These are phyloP conservation scores for Pholis gunnellus DNA, from an alignment of 2,113 vertebrate genomes.

Conservation along the genomic window DNA sequence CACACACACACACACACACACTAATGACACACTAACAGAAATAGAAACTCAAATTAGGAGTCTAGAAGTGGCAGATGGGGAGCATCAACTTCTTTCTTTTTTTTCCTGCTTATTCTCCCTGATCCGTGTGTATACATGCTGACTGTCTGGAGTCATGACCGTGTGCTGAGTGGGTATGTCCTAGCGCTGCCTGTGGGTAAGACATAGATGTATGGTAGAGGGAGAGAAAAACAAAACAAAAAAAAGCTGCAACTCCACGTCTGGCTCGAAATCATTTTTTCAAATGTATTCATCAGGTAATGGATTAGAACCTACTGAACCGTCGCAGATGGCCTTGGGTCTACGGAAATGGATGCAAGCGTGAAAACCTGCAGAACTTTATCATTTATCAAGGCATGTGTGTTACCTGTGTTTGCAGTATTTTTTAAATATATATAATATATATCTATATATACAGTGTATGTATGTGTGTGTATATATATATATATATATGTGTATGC, in stretches of 20 bases:
- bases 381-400: slow-evolving; percentile 46
- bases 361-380: slow-evolving; percentile 50
- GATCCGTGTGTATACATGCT: neutral
- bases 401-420: neutral
- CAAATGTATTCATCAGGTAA: slow-evolving; percentile 75
- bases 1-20: slow-evolving; percentile 41
- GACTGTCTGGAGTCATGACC: slow-evolving; percentile 38
- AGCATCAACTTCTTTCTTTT: slow-evolving; percentile 7
- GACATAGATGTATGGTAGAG: slow-evolving; percentile 54
- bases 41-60: slow-evolving; percentile 37
- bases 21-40: slow-evolving; percentile 51
- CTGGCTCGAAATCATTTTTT: slow-evolving; percentile 66
- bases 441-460: neutral
- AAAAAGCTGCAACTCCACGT: slow-evolving; percentile 63
- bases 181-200: slow-evolving; percentile 47
- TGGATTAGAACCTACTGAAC: slow-evolving; percentile 68
- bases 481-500: neutral
- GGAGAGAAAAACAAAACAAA: slow-evolving; percentile 23
- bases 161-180: slow-evolving; percentile 29
- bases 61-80: slow-evolving; percentile 37
- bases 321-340: slow-evolving; percentile 58
- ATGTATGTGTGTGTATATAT: neutral
- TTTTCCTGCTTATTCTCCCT: neutral
- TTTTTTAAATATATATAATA: neutral
- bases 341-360: slow-evolving; percentile 58